Evolutionary conservation across 2,888 invertebrate genomes (phyloP).

Genomic region (Drosophila meridiana): DNA sequence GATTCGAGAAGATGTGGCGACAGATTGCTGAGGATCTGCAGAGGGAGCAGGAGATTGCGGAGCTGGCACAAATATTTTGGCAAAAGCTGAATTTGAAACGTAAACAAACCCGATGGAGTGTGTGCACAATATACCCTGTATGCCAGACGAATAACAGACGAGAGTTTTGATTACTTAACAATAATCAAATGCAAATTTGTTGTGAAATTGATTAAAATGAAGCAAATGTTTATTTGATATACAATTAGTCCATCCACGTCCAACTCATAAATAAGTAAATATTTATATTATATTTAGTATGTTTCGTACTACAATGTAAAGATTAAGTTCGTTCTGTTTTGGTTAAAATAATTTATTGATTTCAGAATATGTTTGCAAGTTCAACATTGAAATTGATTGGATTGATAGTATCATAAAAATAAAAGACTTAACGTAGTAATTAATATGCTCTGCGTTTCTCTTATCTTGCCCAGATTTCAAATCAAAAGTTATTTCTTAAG

Average conservation of each 20-base stretch:
- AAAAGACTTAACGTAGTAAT: constrained; percentile 67
- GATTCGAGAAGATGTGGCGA: neutral
- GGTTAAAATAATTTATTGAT: constrained; percentile 80
- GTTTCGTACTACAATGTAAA: constrained; percentile 42
- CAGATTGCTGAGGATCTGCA: constrained; percentile 49
- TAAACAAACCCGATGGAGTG: neutral
- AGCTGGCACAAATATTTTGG: constrained; percentile 35
- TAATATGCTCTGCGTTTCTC: constrained; percentile 40
- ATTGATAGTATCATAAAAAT: constrained; percentile 56
- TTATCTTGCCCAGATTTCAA: constrained; percentile 55
- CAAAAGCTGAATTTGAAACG: neutral
- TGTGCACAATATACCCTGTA: neutral
- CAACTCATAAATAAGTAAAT: constrained; percentile 55
- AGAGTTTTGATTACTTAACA: neutral
- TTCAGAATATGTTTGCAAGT: constrained; percentile 62
- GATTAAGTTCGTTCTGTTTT: constrained; percentile 65
- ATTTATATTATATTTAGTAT: constrained; percentile 24
- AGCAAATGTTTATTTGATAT: constrained; percentile 28
- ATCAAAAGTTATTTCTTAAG: constrained; percentile 57
- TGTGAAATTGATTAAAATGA: constrained; percentile 1
- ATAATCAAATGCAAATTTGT: neutral
- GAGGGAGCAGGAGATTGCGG: constrained; percentile 52
- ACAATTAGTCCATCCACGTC: constrained; percentile 17
- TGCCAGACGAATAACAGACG: too few species aligned
- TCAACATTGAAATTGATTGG: constrained; percentile 52